phyloP scores from a whole-genome alignment of 2,113 vertebrate species.

The Coracopsis vasa region DNA sequence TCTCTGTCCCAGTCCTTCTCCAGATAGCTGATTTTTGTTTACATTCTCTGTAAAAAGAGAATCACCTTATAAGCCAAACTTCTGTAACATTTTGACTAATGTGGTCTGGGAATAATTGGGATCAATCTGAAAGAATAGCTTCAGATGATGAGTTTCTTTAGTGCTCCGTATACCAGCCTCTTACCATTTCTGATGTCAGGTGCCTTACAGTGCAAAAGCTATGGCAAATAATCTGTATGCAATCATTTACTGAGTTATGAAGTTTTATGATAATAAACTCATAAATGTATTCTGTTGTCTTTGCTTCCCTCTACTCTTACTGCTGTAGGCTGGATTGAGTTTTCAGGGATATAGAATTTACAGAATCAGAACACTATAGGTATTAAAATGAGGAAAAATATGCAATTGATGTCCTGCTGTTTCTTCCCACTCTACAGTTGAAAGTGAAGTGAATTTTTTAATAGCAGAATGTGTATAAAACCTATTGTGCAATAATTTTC shows the following conservation, averaged over 20 bases:
- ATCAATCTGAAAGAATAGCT: background rate
- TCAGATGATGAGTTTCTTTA: background rate
- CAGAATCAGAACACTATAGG: background rate
- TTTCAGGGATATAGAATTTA: background rate
- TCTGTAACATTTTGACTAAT: background rate
- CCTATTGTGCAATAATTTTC: background rate
- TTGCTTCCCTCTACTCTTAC: background rate
- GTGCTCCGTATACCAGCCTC: background rate
- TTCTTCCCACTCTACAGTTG: background rate
- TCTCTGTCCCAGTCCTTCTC: too few species aligned
- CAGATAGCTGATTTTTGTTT: background rate
- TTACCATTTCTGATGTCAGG: background rate
- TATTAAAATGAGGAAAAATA: background rate
- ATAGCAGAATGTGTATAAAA: background rate
- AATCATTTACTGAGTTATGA: fast-evolving
- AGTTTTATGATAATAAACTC: background rate
- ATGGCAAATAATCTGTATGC: background rate
- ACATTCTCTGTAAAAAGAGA: background rate
- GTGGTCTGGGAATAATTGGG: background rate
- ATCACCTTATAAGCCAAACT: background rate
- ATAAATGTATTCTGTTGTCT: too few species aligned
- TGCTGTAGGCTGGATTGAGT: background rate
- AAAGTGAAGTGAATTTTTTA: background rate
- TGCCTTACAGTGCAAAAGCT: background rate
- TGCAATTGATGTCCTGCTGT: background rate